phyloP scores from a whole-genome alignment of 2,797 vertebrate genomes.

The Hozukius guyotensis region DNA sequence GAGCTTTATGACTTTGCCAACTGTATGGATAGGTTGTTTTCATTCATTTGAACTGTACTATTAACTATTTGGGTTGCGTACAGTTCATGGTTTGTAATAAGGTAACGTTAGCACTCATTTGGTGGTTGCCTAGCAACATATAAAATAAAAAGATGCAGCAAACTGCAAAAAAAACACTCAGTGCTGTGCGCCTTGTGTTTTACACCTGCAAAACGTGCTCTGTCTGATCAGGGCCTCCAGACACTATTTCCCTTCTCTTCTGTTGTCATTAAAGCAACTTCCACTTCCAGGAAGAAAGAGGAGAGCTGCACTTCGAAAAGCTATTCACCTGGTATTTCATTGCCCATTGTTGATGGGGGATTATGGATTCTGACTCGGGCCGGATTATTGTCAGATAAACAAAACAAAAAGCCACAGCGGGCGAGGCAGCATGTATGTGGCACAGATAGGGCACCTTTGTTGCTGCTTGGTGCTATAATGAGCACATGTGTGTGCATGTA shows the following conservation, averaged over 20 bases:
- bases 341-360: slow-evolving; percentile 25
- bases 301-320: slow-evolving; percentile 22
- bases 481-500: background rate
- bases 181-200: too few relatives aligned
- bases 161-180: too few relatives aligned
- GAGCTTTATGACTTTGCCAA: too few relatives aligned
- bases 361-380: slow-evolving; percentile 50
- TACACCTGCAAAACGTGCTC: too few relatives aligned
- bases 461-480: background rate
- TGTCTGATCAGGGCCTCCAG: background rate
- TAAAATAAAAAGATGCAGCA: too few relatives aligned
- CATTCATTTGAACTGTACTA: too few relatives aligned
- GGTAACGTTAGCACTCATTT: too few relatives aligned
- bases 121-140: too few relatives aligned
- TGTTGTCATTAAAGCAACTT: slow-evolving; percentile 26
- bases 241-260: slow-evolving; percentile 15
- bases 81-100: too few relatives aligned
- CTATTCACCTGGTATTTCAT: slow-evolving; percentile 38
- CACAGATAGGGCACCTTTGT: background rate
- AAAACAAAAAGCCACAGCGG: slow-evolving; percentile 41
- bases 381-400: slow-evolving; percentile 54
- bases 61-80: too few relatives aligned
- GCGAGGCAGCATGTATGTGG: background rate
- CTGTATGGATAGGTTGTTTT: too few relatives aligned
- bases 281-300: background rate